Percentiles rank a stretch among this genome's conserved stretches.
phyloP scores from a whole-genome alignment of 2,888 invertebrate species.

The Neoitamus cyanurus region DNA sequence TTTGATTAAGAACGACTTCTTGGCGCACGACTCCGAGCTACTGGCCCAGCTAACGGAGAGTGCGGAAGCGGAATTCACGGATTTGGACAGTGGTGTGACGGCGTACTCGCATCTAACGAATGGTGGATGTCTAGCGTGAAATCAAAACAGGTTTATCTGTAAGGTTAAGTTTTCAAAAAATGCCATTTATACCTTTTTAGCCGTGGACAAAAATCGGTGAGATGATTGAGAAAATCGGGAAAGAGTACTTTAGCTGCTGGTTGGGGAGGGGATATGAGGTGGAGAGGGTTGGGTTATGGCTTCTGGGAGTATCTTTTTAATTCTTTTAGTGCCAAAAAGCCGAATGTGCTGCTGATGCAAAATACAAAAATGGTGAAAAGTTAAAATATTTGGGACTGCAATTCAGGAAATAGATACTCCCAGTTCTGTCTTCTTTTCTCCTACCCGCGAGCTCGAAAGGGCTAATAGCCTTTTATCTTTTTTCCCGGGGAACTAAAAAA shows the following conservation, averaged over 20 bases:
- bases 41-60: conserved; percentile 60
- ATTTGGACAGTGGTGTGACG: conserved; percentile 64
- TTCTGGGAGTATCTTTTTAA: no score
- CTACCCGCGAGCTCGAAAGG: no score
- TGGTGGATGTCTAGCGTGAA: conserved; percentile 65
- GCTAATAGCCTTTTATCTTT: no score
- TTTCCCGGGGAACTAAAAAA: no score
- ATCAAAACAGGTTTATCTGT: conserved; percentile 47
- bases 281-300: background rate
- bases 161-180: conserved; percentile 22
- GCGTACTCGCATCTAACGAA: conserved; percentile 63
- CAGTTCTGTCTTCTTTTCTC: no score
- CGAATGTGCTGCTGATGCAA: background rate
- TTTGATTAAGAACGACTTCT: conserved; percentile 61
- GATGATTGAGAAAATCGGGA: background rate
- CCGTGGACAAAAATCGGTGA: conserved; percentile 49
- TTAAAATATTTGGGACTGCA: background rate
- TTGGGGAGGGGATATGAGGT: background rate
- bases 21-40: conserved; percentile 60
- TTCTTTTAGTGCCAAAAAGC: background rate
- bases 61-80: conserved; percentile 64
- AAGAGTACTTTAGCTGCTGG: background rate
- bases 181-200: conserved; percentile 18
- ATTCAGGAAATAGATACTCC: no score
- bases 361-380: background rate